These are phyloP conservation scores for Tiliqua scincoides DNA, from an alignment of 2,113 vertebrate species.

Conservation along the genomic window DNA sequence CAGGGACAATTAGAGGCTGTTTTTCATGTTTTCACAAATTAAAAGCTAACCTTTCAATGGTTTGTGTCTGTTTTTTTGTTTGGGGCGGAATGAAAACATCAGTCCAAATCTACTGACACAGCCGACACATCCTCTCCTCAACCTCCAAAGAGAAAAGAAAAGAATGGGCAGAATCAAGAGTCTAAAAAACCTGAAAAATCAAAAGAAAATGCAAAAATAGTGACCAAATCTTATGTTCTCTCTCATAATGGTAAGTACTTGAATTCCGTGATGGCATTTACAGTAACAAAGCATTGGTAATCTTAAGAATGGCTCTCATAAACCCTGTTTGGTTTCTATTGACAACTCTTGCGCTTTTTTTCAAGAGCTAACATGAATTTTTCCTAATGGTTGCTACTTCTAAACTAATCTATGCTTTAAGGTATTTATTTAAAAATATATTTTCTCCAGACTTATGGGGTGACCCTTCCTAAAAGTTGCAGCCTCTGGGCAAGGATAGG, in stretches of 20 bases:
- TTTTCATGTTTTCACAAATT: neutral
- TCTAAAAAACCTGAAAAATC: slow-evolving; percentile 65
- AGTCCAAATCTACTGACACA: slow-evolving; percentile 81
- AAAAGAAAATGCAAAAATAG: slow-evolving; percentile 76
- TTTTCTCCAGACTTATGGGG: neutral
- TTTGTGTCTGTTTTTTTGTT: neutral
- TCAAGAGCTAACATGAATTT: neutral
- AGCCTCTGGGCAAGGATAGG: neutral
- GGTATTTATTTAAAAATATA: neutral
- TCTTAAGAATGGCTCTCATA: neutral
- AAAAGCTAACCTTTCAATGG: neutral
- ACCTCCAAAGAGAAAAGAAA: slow-evolving; percentile 72
- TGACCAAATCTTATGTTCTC: slow-evolving; percentile 52
- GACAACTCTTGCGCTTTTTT: neutral
- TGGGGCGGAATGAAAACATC: slow-evolving; percentile 71
- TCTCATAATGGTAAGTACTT: slow-evolving; percentile 76
- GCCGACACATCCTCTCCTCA: slow-evolving; percentile 77
- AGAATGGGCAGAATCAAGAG: slow-evolving; percentile 74
- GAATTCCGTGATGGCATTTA: neutral
- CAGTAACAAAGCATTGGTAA: neutral
- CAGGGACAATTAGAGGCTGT: neutral
- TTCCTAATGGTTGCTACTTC: neutral
- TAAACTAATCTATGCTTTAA: neutral
- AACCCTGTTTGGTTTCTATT: neutral
- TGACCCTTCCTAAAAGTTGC: neutral